phyloP scores from a whole-genome alignment of 2,888 invertebrate genomes.

The Microctonus aethiopoides region DNA sequence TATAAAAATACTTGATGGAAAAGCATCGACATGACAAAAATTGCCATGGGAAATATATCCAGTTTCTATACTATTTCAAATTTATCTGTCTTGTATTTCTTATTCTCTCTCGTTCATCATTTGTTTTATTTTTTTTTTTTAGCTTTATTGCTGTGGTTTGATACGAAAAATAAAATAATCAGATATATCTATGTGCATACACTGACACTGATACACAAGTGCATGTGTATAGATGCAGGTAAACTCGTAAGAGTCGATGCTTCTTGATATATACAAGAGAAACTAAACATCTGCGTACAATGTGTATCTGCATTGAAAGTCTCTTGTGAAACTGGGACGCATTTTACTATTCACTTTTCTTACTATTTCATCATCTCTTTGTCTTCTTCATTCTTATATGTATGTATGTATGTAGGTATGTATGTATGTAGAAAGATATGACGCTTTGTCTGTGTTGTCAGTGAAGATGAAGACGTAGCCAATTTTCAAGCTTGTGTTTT shows the following conservation, averaged over 20 bases:
- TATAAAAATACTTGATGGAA: too few species aligned
- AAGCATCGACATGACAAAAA: conserved; percentile 10
- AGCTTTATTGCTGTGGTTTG: background rate
- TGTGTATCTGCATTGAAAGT: conserved; percentile 29
- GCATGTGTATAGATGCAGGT: too few species aligned
- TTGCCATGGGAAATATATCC: conserved; percentile 28
- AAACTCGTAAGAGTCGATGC: conserved; percentile 7
- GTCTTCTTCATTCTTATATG: too few species aligned
- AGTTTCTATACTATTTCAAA: background rate
- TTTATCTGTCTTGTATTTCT: background rate
- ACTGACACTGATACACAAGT: too few species aligned
- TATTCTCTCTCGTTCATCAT: background rate
- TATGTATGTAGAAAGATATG: too few species aligned
- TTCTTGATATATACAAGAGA: conserved; percentile 18
- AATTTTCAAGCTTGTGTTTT: background rate
- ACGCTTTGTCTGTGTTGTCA: conserved; percentile 3
- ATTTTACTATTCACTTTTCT: conserved; percentile 3
- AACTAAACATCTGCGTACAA: conserved; percentile 22
- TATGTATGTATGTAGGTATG: background rate
- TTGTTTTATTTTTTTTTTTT: too few species aligned
- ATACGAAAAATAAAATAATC: background rate
- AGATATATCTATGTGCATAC: background rate
- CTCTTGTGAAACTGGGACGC: conserved; percentile 27
- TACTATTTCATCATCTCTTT: background rate
- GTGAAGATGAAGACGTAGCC: conserved; percentile 6